These are phyloP conservation scores for Thamnophis elegans DNA, from an alignment of 2,797 vertebrate species.

Conservation along the genomic window DNA sequence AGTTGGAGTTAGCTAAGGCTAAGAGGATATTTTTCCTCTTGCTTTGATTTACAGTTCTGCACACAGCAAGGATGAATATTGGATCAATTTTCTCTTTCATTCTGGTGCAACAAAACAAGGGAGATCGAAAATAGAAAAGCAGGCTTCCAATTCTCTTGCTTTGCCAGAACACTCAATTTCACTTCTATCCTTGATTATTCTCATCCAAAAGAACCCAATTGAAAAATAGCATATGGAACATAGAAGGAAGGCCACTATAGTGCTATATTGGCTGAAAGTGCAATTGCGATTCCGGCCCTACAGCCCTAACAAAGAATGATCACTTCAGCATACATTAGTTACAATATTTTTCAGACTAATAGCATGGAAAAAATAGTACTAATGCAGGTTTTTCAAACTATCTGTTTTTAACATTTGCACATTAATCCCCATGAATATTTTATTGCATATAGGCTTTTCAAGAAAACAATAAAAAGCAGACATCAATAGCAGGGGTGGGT, in stretches of 20 bases:
- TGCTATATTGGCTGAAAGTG: not conserved
- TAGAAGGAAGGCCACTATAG: not conserved
- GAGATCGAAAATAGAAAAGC: not conserved
- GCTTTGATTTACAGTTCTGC: not conserved
- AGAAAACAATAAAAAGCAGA: not conserved
- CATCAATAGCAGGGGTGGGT: too few species aligned
- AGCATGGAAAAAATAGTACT: not conserved
- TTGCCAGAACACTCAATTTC: not conserved
- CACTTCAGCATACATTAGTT: not conserved
- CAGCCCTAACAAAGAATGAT: too few species aligned
- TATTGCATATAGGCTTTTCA: not conserved
- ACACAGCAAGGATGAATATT: not conserved
- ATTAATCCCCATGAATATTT: not conserved
- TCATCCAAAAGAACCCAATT: not conserved
- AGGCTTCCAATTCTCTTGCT: not conserved
- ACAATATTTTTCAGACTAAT: not conserved
- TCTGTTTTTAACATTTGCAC: not conserved
- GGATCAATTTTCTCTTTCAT: not conserved
- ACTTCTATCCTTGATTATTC: not conserved
- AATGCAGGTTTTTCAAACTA: too few species aligned
- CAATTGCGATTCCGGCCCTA: not conserved
- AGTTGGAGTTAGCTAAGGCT: not conserved
- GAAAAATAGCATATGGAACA: not conserved
- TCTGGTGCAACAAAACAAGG: not conserved
- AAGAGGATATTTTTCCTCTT: not conserved